Conservation (phyloP, 2,888 invertebrate genomes). For the Clivina fossor region DNA sequence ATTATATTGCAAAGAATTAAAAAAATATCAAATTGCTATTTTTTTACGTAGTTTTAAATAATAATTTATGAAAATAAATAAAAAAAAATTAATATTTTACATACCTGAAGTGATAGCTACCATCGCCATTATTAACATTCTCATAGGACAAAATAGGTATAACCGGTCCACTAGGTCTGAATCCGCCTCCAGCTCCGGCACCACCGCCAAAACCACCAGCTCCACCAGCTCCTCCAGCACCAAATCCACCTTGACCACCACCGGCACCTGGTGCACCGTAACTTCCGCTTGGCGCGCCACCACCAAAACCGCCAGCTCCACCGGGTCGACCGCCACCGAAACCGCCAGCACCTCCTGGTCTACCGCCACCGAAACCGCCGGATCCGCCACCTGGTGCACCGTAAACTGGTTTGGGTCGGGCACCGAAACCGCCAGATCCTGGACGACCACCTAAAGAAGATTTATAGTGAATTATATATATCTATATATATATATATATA, state of each 20-base stretch:
- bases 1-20: too few relatives aligned
- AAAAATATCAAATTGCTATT: too few relatives aligned
- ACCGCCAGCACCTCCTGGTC: slow-evolving; percentile 26
- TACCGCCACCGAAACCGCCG: slow-evolving; percentile 19
- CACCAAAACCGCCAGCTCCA: background rate
- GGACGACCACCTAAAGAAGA: slow-evolving; percentile 25
- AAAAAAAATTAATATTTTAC: too few relatives aligned
- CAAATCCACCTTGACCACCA: slow-evolving; percentile 19
- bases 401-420: too few relatives aligned
- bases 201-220: slow-evolving; percentile 14
- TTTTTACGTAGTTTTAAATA: too few relatives aligned
- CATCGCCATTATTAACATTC: slow-evolving; percentile 61
- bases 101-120: slow-evolving; percentile 59
- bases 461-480: background rate
- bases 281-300: background rate
- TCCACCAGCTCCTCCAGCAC: slow-evolving; percentile 27
- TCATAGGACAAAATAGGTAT: slow-evolving; percentile 60
- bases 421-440: slow-evolving; percentile 22
- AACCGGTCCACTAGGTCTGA: slow-evolving; percentile 50
- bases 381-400: slow-evolving; percentile 1
- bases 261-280: slow-evolving; percentile 12
- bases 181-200: slow-evolving; percentile 37
- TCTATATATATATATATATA: background rate
- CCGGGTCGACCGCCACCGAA: background rate
- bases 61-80: too few relatives aligned